Conservation (phyloP, 2,888 invertebrate genomes). For the Dione juno region DNA sequence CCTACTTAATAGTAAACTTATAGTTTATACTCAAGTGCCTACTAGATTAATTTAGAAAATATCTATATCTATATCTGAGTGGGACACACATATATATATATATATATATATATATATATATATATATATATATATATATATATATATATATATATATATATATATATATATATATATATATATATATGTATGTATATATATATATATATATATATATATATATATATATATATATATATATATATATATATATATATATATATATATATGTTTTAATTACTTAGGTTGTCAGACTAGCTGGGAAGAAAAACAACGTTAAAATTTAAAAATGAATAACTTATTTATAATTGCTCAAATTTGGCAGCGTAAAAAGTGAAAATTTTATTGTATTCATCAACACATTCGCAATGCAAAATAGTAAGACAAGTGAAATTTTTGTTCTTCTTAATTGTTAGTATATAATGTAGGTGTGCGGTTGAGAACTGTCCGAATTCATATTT, state of each 20-base stretch:
- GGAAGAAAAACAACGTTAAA: constrained; percentile 17
- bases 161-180: too few relatives aligned
- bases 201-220: too few relatives aligned
- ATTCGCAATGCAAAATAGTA: constrained; percentile 24
- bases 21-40: background rate
- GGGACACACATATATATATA: too few relatives aligned
- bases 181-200: too few relatives aligned
- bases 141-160: too few relatives aligned
- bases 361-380: constrained; percentile 31
- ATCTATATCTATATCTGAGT: too few relatives aligned
- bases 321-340: constrained; percentile 26
- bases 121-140: too few relatives aligned
- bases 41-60: too few relatives aligned
- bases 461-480: constrained; percentile 11
- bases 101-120: too few relatives aligned
- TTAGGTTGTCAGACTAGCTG: background rate
- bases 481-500: background rate
- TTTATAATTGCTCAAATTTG: constrained; percentile 30
- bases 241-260: too few relatives aligned
- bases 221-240: too few relatives aligned
- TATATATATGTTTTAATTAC: background rate
- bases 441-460: constrained; percentile 26
- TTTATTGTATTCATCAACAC: constrained; percentile 32
- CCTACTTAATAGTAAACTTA: background rate
- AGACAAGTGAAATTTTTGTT: constrained; percentile 36